Percentiles rank a stretch among this genome's conserved stretches.
phyloP scores from a whole-genome alignment of 1,140 invertebrate genomes.

The Eumaeus atala region DNA sequence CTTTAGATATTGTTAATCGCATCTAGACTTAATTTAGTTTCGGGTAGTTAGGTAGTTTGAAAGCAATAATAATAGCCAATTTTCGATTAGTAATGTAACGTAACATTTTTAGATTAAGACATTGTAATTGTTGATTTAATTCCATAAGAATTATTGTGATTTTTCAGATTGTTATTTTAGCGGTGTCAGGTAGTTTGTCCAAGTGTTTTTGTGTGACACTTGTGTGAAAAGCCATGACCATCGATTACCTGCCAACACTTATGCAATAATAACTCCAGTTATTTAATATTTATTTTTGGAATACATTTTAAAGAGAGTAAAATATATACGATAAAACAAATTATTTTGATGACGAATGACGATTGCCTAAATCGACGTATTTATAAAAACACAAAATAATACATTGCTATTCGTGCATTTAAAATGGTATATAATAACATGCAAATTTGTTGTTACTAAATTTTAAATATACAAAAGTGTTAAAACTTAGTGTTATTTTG shows the following conservation, averaged over 20 bases:
- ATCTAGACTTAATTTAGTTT: constrained; percentile 10
- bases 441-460: no score
- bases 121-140: constrained; percentile 15
- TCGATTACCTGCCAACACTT: background rate
- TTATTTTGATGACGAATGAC: no score
- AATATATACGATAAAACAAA: no score
- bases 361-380: no score
- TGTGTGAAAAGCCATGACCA: background rate
- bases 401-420: no score
- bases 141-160: constrained; percentile 15
- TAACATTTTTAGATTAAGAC: background rate
- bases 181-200: background rate
- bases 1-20: constrained; percentile 1
- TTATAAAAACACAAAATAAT: no score
- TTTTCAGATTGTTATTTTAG: constrained; percentile 6
- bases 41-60: constrained; percentile 49
- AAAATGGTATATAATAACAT: no score
- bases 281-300: constrained; percentile 1
- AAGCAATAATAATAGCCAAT: constrained; percentile 60
- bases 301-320: background rate
- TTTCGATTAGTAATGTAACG: constrained; percentile 21
- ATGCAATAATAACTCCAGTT: background rate
- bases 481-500: no score
- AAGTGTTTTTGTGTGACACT: constrained; percentile 1
- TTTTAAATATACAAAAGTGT: no score